phyloP scores from a whole-genome alignment of 2,113 vertebrate species.

The Xyrauchen texanus region DNA sequence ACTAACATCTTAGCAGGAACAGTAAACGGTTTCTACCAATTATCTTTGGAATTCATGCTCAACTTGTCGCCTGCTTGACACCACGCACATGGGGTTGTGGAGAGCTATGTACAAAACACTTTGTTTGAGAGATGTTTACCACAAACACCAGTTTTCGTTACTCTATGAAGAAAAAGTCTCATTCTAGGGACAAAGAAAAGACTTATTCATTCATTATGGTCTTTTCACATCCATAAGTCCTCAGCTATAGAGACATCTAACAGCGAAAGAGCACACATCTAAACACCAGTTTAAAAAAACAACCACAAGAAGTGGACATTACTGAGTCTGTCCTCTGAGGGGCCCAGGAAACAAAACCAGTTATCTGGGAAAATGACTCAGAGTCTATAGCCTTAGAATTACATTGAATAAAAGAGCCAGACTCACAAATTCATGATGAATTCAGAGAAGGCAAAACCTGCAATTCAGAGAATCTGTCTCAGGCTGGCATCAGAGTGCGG shows the following conservation, averaged over 20 bases:
- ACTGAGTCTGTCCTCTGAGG: constrained; percentile 57
- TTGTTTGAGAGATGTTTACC: constrained; percentile 66
- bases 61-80: constrained; percentile 57
- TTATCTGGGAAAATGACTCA: constrained; percentile 53
- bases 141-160: constrained; percentile 63
- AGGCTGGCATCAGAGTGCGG: constrained; percentile 54
- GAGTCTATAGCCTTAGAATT: constrained; percentile 26
- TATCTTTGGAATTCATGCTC: constrained; percentile 83
- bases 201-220: constrained; percentile 65
- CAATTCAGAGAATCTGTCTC: constrained; percentile 63
- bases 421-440: constrained; percentile 13
- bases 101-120: constrained; percentile 78
- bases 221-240: constrained; percentile 66
- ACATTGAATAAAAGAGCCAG: constrained; percentile 39
- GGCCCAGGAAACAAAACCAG: constrained; percentile 52
- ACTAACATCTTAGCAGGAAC: constrained; percentile 71
- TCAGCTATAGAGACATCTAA: constrained; percentile 72
- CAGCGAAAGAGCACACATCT: constrained; percentile 76
- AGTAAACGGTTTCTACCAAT: constrained; percentile 79
- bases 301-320: constrained; percentile 46
- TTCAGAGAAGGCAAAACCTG: constrained; percentile 48
- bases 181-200: constrained; percentile 50
- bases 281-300: constrained; percentile 69
- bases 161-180: constrained; percentile 54
- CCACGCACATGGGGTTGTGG: constrained; percentile 57